A percentile compares a stretch with the other conserved stretches of the same genome.
Conservation (phyloP, 2,888 invertebrate species). For the Quadriops clusia region DNA sequence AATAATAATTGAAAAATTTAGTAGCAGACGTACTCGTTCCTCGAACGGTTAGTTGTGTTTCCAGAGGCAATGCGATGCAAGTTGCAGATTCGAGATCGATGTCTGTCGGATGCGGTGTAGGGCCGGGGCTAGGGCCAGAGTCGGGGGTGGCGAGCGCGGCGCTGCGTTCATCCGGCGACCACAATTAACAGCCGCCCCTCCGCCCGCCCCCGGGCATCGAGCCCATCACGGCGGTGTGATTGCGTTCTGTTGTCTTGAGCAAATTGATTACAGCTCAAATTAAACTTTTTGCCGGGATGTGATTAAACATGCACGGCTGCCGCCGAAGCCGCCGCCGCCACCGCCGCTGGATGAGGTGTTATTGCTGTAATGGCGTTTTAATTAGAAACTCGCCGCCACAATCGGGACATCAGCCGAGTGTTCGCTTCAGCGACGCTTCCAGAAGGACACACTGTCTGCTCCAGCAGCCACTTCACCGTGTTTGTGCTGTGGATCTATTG, state of each 20-base stretch:
- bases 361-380: constrained; percentile 27
- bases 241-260: constrained; percentile 35
- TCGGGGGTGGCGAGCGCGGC: too few relatives aligned
- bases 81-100: too few relatives aligned
- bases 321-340: constrained; percentile 19
- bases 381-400: constrained; percentile 25
- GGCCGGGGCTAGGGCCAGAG: too few relatives aligned
- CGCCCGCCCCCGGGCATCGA: constrained; percentile 12
- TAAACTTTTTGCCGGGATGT: constrained; percentile 31
- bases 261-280: constrained; percentile 36
- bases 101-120: too few relatives aligned
- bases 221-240: constrained; percentile 23
- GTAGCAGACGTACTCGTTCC: too few relatives aligned
- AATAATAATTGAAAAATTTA: too few relatives aligned
- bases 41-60: too few relatives aligned
- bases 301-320: constrained; percentile 33
- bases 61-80: background rate
- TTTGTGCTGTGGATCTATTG: too few relatives aligned
- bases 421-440: too few relatives aligned
- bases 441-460: too few relatives aligned
- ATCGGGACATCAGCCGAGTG: too few relatives aligned
- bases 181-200: constrained; percentile 14
- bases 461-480: too few relatives aligned
- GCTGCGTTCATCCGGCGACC: constrained; percentile 12
- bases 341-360: constrained; percentile 12